These are phyloP conservation scores for Coregonus clupeaformis DNA, from an alignment of 2,113 vertebrate genomes.

Conservation along the genomic window DNA sequence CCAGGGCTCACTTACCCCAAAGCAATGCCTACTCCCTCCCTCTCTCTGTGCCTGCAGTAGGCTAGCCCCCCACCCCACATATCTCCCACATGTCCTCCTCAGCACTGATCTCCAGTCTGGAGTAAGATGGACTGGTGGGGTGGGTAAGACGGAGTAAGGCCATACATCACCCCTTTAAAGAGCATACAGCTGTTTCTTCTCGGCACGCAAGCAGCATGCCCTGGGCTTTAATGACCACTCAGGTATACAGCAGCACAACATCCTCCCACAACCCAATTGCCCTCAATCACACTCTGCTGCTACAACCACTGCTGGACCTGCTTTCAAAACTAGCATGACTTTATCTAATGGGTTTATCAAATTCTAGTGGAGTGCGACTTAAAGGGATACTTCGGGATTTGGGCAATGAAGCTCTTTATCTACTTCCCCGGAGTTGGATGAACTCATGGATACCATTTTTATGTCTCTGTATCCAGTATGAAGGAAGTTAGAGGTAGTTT, in stretches of 20 bases:
- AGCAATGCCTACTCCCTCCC: not conserved
- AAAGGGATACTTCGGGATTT: too few relatives aligned
- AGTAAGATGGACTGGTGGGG: slow-evolving; percentile 15
- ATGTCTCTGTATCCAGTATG: too few relatives aligned
- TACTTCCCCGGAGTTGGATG: too few relatives aligned
- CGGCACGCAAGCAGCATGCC: slow-evolving; percentile 2
- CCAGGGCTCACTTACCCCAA: slow-evolving; percentile 35
- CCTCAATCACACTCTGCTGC: slow-evolving; percentile 34
- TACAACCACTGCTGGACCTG: slow-evolving; percentile 28
- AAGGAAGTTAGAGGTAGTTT: too few relatives aligned
- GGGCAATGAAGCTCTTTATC: too few relatives aligned
- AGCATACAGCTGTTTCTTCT: slow-evolving; percentile 74
- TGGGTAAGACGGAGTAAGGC: slow-evolving; percentile 70
- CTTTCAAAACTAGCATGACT: slow-evolving; percentile 1
- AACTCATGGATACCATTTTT: too few relatives aligned
- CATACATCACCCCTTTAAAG: slow-evolving; percentile 80
- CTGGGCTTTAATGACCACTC: not conserved
- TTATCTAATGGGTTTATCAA: too few relatives aligned
- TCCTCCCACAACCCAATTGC: too few relatives aligned
- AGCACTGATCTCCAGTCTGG: slow-evolving; percentile 19
- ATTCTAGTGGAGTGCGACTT: too few relatives aligned
- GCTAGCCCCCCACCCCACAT: slow-evolving; percentile 13
- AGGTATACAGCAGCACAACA: too few relatives aligned
- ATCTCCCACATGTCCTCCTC: slow-evolving; percentile 43
- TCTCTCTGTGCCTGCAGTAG: not conserved